Base-by-base conservation (phyloP, 2,113 vertebrate genomes). In the Notiomystis cincta region DNA sequence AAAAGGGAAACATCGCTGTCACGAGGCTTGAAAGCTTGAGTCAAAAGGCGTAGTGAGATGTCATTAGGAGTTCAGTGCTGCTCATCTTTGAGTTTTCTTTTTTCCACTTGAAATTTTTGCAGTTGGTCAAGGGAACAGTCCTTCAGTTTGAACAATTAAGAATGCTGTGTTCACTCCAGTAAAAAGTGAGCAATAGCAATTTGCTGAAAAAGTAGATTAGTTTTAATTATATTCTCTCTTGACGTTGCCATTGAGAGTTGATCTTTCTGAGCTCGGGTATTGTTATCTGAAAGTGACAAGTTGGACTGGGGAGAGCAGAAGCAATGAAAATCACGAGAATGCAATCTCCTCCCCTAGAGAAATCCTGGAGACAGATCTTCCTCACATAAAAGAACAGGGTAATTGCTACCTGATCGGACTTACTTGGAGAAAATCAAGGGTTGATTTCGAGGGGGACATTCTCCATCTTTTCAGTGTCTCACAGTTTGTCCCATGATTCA, bases 301-400 rank as follows among this genome's bases (percentile, higher is more conserved):
- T 7, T 47, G 51, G 22, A 47, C 0, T 27, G 19, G 25, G 40
- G 40, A 72, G 30, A 90, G 38, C 30, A 78, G 51, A 75, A 83
- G 30, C 15, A 66, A 84, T 11, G 44, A 38, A 84, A 91, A 38
- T 76, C 7, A 22, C 0, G 0, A 61, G 47, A 48, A 66, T 24
- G 23, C 40, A 37, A 4, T 40, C 28, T 86, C 25, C 18, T 70
- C 9, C 21, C 8, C 7, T 13, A 54, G 11, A 56, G 9, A 70
- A 51, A 17, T 40, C 53, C 11, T n/a, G 2, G 12, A 44, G 11
- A 15, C 62, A 47, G 9, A 19, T 70, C 27, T 85, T 78, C n/a
- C 4, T 27, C 12, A 38, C 27, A 5, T n/a, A 16, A 75, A 70
- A 64, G 23, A 58, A 13, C 8, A 22, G 1, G 1, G 1, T 30